Conservation (phyloP, 2,113 vertebrate genomes). For the Podilymbus podiceps region DNA sequence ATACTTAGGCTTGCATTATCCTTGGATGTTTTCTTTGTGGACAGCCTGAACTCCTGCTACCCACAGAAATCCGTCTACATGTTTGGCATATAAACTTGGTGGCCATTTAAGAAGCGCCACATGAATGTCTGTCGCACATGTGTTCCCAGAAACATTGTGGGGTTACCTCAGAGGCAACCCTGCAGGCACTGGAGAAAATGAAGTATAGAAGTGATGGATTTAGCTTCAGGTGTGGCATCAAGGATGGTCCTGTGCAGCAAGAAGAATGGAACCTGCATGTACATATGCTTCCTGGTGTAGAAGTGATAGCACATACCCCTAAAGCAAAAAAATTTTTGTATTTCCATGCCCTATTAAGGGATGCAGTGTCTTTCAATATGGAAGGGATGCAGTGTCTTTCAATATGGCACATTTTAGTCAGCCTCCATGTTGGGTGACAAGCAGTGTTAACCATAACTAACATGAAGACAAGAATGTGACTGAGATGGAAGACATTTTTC, state of each 20-base stretch:
- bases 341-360: neutral
- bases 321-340: neutral
- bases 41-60: neutral
- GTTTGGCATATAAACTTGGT: neutral
- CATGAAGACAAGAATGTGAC: neutral
- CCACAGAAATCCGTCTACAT: neutral
- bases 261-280: neutral
- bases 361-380: neutral
- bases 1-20: neutral
- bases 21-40: neutral
- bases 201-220: neutral
- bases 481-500: neutral
- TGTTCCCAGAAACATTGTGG: neutral
- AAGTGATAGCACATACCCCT: neutral
- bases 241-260: neutral
- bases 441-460: neutral
- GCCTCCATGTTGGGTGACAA: neutral
- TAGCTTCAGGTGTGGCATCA: neutral
- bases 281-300: neutral
- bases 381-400: neutral
- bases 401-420: neutral
- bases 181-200: neutral
- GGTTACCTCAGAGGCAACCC: neutral
- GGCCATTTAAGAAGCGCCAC: neutral
- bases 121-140: accelerated